Conservation (phyloP, 2,888 invertebrate species). For the Folsomia candida region DNA sequence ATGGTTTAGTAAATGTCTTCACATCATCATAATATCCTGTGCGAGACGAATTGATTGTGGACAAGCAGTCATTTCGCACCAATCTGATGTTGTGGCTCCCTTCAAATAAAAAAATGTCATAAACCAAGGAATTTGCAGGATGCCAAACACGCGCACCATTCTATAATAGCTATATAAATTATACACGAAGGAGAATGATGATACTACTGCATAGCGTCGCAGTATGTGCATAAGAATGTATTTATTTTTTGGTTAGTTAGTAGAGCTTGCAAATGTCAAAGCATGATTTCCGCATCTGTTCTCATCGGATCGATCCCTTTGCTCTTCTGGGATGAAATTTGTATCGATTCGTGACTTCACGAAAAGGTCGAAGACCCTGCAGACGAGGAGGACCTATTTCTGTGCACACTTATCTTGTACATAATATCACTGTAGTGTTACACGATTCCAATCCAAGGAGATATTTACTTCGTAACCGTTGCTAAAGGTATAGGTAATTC, state of each 20-base stretch:
- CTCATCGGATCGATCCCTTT: background rate
- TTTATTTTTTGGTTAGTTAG: constrained; percentile 1
- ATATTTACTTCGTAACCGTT: no score
- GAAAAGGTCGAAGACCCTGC: background rate
- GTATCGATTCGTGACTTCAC: background rate
- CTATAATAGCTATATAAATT: background rate
- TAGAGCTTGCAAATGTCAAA: constrained; percentile 8
- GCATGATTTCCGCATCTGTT: constrained; percentile 3
- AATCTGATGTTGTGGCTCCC: no score
- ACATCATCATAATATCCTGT: background rate
- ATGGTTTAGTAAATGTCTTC: no score
- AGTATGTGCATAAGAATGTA: background rate
- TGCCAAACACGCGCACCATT: background rate
- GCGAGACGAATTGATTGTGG: background rate
- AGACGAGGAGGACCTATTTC: no score
- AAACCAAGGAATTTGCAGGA: background rate
- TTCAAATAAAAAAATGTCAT: background rate
- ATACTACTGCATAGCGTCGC: no score
- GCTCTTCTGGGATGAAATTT: background rate
- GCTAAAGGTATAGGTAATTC: no score
- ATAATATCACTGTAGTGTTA: no score
- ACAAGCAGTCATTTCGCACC: no score
- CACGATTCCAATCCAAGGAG: no score
- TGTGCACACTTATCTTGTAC: no score
- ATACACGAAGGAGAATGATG: background rate